phyloP scores from a whole-genome alignment of 1,140 invertebrate species.

The Luehdorfia chinensis region DNA sequence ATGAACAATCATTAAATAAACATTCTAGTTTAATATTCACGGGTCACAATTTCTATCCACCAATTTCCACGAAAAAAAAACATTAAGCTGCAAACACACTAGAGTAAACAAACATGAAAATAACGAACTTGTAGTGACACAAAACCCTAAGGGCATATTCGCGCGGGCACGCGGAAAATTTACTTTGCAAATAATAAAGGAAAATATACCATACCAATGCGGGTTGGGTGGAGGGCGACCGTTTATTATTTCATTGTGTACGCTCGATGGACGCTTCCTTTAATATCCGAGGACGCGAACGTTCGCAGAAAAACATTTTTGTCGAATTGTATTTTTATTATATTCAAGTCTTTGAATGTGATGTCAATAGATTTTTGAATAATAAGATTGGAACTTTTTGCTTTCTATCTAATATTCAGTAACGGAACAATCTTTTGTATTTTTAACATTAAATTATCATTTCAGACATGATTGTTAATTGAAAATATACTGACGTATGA shows the following conservation, averaged over 20 bases:
- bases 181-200: slow-evolving; percentile 29
- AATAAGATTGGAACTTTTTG: neutral
- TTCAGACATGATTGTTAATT: too few relatives aligned
- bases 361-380: slow-evolving; percentile 1
- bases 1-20: too few relatives aligned
- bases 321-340: slow-evolving; percentile 15
- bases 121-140: slow-evolving; percentile 18
- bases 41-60: too few relatives aligned
- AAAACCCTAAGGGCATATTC: slow-evolving; percentile 22
- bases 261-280: slow-evolving; percentile 14
- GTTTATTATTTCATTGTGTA: slow-evolving; percentile 20
- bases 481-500: too few relatives aligned
- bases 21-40: too few relatives aligned
- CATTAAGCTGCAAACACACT: slow-evolving; percentile 15
- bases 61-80: too few relatives aligned
- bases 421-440: too few relatives aligned
- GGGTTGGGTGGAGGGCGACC: slow-evolving; percentile 5
- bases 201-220: slow-evolving; percentile 21
- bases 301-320: slow-evolving; percentile 15
- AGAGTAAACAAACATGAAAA: slow-evolving; percentile 11
- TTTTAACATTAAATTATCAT: too few relatives aligned
- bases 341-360: slow-evolving; percentile 11
- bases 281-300: slow-evolving; percentile 6
- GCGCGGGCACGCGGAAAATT: slow-evolving; percentile 25
- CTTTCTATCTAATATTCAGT: neutral